Percentiles rank a stretch among this genome's conserved stretches.
phyloP scores from a whole-genome alignment of 2,113 vertebrate species.

The Tricholaema leucomelas region DNA sequence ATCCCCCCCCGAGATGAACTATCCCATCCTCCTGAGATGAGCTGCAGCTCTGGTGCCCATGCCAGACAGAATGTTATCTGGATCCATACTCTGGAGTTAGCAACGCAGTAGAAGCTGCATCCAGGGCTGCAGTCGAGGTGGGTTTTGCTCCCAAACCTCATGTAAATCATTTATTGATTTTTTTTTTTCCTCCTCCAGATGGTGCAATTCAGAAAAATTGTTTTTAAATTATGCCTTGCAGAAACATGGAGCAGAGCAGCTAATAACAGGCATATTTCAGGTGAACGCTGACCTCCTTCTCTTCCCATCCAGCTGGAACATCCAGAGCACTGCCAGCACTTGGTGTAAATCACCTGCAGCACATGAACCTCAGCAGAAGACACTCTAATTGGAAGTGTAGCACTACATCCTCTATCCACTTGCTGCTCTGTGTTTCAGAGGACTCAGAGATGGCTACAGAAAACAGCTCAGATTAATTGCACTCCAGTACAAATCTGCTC shows the following conservation, averaged over 20 bases:
- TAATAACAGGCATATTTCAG: constrained; percentile 49
- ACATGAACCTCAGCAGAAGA: not conserved
- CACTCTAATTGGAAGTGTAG: constrained; percentile 46
- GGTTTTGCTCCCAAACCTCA: not conserved
- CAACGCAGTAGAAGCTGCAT: not conserved
- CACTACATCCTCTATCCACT: not conserved
- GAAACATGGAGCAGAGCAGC: constrained; percentile 25
- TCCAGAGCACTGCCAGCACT: not conserved
- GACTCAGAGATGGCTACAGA: not conserved
- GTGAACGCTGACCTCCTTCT: constrained; percentile 47
- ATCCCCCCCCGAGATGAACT: too few species aligned
- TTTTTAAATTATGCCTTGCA: constrained; percentile 62
- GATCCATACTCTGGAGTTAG: fast-evolving
- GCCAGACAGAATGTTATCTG: fast-evolving
- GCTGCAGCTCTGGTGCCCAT: not conserved
- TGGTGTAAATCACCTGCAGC: constrained; percentile 12
- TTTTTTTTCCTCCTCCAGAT: constrained; percentile 55
- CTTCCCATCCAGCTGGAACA: constrained; percentile 15
- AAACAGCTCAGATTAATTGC: not conserved
- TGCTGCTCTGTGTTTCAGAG: not conserved
- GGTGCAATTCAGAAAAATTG: constrained; percentile 60
- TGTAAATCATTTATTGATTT: constrained; percentile 47
- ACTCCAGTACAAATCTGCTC: not conserved
- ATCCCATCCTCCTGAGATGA: too few species aligned
- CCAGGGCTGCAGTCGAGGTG: not conserved